Percentiles rank a stretch among this genome's conserved stretches.
Evolutionary conservation across 1,140 invertebrate species (phyloP).

Genomic region (Ladona fulva): DNA sequence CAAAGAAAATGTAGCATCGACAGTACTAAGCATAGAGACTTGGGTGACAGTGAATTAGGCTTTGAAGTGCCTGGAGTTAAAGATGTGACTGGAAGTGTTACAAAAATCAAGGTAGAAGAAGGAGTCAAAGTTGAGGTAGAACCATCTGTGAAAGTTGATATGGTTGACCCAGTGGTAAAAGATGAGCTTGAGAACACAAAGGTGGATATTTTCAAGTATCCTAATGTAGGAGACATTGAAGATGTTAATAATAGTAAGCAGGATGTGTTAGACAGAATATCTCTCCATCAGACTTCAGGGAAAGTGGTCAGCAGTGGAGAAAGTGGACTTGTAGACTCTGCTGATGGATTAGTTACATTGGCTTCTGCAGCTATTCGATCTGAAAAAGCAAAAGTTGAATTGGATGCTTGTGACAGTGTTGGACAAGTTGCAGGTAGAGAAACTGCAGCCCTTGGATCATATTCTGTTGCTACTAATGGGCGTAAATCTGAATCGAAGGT

Average conservation of each 20-base stretch:
- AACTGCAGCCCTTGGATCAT: background rate
- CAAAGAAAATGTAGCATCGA: background rate
- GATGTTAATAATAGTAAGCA: background rate
- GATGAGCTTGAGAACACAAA: background rate
- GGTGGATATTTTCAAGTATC: background rate
- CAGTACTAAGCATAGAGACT: background rate
- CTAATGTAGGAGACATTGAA: background rate
- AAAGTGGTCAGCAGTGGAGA: background rate
- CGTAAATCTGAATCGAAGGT: background rate
- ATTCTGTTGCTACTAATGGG: background rate
- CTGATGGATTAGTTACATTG: conserved; percentile 59
- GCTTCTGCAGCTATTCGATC: conserved; percentile 59
- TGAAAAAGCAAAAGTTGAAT: conserved; percentile 23
- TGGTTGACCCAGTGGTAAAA: background rate
- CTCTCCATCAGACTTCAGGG: background rate
- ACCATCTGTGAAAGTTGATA: background rate
- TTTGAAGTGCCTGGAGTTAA: background rate
- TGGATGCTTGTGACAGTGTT: conserved; percentile 18
- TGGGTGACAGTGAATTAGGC: background rate
- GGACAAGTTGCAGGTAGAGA: conserved; percentile 23
- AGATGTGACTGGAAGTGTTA: background rate
- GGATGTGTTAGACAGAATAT: background rate
- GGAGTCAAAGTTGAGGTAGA: background rate
- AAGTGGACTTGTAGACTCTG: conserved; percentile 26
- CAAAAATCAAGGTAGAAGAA: conserved; percentile 11